A percentile compares a stretch with the other conserved stretches of the same genome.
Conservation (phyloP, 2,888 invertebrate species). For the Argyra leucocephala region DNA sequence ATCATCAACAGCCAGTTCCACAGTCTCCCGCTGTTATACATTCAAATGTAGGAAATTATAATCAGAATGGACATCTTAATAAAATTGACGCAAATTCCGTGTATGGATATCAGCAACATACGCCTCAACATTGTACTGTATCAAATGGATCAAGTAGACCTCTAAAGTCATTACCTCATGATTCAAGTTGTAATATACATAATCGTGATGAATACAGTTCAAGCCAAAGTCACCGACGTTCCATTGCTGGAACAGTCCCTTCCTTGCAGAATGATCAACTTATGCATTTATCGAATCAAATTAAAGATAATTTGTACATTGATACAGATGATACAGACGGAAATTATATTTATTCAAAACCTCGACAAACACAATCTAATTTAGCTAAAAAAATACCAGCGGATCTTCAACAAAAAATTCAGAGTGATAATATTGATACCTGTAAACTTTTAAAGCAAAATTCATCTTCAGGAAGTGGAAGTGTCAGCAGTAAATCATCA, state of each 20-base stretch:
- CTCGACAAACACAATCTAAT: slow-evolving; percentile 15
- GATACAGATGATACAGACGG: slow-evolving; percentile 29
- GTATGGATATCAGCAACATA: slow-evolving; percentile 30
- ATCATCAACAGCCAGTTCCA: slow-evolving; percentile 6
- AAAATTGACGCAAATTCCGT: background rate
- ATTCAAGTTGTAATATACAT: background rate
- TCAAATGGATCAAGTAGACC: slow-evolving; percentile 21
- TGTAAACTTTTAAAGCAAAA: slow-evolving; percentile 31
- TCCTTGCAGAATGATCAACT: slow-evolving; percentile 7
- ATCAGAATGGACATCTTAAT: background rate
- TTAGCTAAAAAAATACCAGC: slow-evolving; percentile 25
- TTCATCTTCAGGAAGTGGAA: slow-evolving; percentile 21
- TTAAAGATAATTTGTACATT: slow-evolving; percentile 16
- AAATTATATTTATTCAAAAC: slow-evolving; percentile 32
- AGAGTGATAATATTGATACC: slow-evolving; percentile 35
- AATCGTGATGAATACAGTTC: slow-evolving; percentile 6
- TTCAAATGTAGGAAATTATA: background rate
- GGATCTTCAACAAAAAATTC: slow-evolving; percentile 38
- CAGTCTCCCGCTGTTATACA: background rate
- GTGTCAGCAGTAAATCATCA: slow-evolving; percentile 13
- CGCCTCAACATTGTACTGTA: slow-evolving; percentile 24
- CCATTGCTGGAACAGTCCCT: slow-evolving; percentile 23
- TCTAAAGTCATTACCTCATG: slow-evolving; percentile 18
- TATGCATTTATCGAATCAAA: slow-evolving; percentile 16
- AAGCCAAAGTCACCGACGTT: slow-evolving; percentile 24